Evolutionary conservation across 2,888 invertebrate species (phyloP).

Genomic region (Therioaphis trifolii): DNA sequence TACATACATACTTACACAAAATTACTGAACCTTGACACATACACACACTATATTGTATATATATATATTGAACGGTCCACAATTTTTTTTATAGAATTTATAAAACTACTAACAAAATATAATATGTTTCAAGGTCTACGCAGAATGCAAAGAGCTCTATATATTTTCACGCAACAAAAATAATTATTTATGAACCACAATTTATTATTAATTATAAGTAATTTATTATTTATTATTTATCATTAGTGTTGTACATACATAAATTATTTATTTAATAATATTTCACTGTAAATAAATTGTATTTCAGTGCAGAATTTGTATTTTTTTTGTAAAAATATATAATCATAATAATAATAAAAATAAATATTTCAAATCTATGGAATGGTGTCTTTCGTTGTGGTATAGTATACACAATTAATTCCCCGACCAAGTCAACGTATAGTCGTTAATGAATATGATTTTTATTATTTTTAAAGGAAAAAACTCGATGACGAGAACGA

Average conservation of each 20-base stretch:
- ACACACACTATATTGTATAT: too few species aligned
- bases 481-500: neutral
- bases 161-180: neutral
- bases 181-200: neutral
- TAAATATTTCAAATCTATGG: conserved; percentile 18
- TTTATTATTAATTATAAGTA: too few species aligned
- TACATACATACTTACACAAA: conserved; percentile 8
- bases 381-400: conserved; percentile 1
- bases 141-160: too few species aligned
- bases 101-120: conserved; percentile 19
- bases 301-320: neutral
- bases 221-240: conserved; percentile 32
- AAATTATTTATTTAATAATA: conserved; percentile 8
- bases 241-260: neutral
- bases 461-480: neutral
- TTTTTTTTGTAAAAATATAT: conserved; percentile 18
- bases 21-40: conserved; percentile 43
- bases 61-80: neutral
- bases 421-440: too few species aligned
- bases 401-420: neutral
- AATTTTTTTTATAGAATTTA: conserved; percentile 11
- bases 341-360: neutral
- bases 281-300: conserved; percentile 34
- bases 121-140: conserved; percentile 27
- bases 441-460: neutral